Conservation (phyloP, 2,797 vertebrate species). For the Adrianichthys oophorus region DNA sequence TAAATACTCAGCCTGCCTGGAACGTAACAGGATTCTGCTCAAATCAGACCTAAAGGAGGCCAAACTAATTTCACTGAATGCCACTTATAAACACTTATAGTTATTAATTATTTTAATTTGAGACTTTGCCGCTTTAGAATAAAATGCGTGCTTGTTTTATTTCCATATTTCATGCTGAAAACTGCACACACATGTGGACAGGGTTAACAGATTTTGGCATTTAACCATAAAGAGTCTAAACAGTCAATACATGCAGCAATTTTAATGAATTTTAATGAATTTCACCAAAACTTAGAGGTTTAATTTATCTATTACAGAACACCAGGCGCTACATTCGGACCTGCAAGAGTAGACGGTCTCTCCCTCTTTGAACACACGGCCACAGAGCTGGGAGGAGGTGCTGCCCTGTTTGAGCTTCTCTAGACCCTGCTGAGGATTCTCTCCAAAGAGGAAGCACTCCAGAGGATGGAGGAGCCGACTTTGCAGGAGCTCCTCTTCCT, state of each 20-base stretch:
- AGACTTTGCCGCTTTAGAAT: too few species aligned
- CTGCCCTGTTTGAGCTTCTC: conserved; percentile 87
- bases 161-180: background rate
- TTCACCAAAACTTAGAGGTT: background rate
- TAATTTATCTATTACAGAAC: conserved; percentile 3
- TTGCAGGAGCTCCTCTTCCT: conserved; percentile 85
- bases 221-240: background rate
- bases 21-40: conserved; percentile 9
- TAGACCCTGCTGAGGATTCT: conserved; percentile 86
- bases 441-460: conserved; percentile 91
- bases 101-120: background rate
- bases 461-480: conserved; percentile 82
- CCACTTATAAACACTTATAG: conserved; percentile 1
- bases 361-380: conserved; percentile 95
- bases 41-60: conserved; percentile 19
- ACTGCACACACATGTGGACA: background rate
- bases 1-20: conserved; percentile 34
- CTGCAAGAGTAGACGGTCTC: conserved; percentile 99
- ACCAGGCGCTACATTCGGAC: conserved; percentile 70
- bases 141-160: background rate
- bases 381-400: conserved; percentile 89
- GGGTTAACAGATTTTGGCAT: background rate
- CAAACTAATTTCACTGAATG: conserved; percentile 5
- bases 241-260: background rate
- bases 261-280: too few species aligned